Percentiles rank a stretch among this genome's conserved stretches.
Evolutionary conservation across 2,113 vertebrate species (phyloP).

Genomic region (Sula dactylatra): DNA sequence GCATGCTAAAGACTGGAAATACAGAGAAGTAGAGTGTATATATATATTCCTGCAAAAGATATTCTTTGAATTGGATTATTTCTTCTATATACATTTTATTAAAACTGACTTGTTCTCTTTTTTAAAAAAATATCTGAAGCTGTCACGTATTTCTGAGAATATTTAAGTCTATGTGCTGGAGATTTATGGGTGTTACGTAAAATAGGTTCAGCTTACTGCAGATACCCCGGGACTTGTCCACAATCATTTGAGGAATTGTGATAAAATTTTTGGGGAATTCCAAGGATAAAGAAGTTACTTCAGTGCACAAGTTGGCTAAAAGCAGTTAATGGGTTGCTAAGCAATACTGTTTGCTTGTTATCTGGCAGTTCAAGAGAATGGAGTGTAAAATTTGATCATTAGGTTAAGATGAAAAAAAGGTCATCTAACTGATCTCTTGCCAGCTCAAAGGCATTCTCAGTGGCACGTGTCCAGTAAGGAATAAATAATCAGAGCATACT

Average conservation of each 20-base stretch:
- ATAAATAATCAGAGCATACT: background rate
- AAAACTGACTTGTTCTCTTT: background rate
- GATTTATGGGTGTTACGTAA: background rate
- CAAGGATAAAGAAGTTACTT: background rate
- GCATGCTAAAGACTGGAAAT: background rate
- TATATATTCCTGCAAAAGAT: background rate
- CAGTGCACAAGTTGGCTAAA: background rate
- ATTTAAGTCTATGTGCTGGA: background rate
- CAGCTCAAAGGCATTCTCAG: background rate
- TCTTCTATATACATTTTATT: background rate
- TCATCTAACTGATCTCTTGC: background rate
- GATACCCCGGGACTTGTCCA: background rate
- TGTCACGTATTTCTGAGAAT: background rate
- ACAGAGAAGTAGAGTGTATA: background rate
- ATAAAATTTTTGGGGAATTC: background rate
- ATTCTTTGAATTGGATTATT: background rate
- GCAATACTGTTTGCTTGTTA: background rate
- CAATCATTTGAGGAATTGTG: background rate
- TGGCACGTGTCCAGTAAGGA: background rate
- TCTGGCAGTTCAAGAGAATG: background rate
- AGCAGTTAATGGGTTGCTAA: constrained; percentile 6
- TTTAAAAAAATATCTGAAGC: background rate
- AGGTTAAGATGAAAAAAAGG: background rate
- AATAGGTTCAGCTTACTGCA: background rate
- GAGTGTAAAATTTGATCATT: constrained; percentile 1